These are phyloP conservation scores for Ophion obscuratus DNA, from an alignment of 2,888 invertebrate species.

Conservation along the genomic window DNA sequence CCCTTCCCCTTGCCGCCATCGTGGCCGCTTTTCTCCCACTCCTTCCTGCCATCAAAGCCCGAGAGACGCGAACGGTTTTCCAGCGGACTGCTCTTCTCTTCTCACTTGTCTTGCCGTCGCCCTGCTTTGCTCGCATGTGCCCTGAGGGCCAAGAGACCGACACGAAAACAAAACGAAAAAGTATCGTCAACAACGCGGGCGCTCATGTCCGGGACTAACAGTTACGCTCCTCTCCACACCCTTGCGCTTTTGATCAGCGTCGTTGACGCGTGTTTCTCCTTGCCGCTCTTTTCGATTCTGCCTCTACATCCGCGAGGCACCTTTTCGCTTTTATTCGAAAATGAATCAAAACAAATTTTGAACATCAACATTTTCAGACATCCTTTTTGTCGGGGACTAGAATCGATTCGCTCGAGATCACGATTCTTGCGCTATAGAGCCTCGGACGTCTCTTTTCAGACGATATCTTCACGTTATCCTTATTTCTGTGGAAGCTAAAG, in stretches of 20 bases:
- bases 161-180: constrained; percentile 25
- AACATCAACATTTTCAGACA: too few relatives aligned
- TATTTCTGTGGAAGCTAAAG: too few relatives aligned
- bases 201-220: constrained; percentile 20
- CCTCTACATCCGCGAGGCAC: too few relatives aligned
- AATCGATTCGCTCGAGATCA: too few relatives aligned
- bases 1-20: constrained; percentile 54
- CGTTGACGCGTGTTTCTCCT: constrained; percentile 55
- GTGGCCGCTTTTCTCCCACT: neutral
- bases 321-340: neutral
- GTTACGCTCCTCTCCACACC: neutral
- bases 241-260: neutral
- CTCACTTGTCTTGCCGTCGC: constrained; percentile 27
- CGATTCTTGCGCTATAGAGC: too few relatives aligned
- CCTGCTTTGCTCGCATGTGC: constrained; percentile 32
- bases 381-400: too few relatives aligned
- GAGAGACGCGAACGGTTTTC: constrained; percentile 40
- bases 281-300: constrained; percentile 20
- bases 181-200: constrained; percentile 31
- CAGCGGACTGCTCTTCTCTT: constrained; percentile 41
- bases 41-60: constrained; percentile 22
- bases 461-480: too few relatives aligned
- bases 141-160: constrained; percentile 9
- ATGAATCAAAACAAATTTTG: too few relatives aligned
- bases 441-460: too few relatives aligned